A percentile compares a stretch with the other conserved stretches of the same genome.
phyloP scores from a whole-genome alignment of 2,888 invertebrate genomes.

The Erebia palarica region DNA sequence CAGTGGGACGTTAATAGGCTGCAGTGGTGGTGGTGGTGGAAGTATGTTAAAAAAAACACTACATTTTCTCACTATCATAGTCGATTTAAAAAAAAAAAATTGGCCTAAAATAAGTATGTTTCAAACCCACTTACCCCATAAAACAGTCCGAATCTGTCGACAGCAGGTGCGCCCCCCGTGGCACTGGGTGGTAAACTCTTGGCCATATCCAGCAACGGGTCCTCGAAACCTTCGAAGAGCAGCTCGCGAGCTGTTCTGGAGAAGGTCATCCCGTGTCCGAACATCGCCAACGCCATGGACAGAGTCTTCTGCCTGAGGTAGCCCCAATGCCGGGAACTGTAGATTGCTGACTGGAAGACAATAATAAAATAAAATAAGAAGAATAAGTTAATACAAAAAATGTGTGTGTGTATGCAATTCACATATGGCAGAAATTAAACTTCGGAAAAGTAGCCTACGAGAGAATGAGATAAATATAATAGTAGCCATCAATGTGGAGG shows the following conservation, averaged over 20 bases:
- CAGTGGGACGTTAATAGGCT: too few species aligned
- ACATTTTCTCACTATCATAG: too few species aligned
- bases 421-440: too few species aligned
- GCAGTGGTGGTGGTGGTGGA: too few species aligned
- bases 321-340: conserved; percentile 83
- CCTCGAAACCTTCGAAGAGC: conserved; percentile 91
- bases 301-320: conserved; percentile 81
- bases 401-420: too few species aligned
- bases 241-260: conserved; percentile 86
- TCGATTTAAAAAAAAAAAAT: too few species aligned
- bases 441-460: too few species aligned
- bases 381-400: too few species aligned
- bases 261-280: conserved; percentile 81
- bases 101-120: background rate
- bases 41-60: too few species aligned
- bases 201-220: conserved; percentile 86
- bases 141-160: conserved; percentile 94
- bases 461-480: too few species aligned
- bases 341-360: conserved; percentile 80
- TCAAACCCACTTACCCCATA: conserved; percentile 71
- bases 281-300: conserved; percentile 82
- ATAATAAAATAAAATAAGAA: too few species aligned
- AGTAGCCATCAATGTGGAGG: too few species aligned
- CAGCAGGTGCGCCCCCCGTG: conserved; percentile 82
- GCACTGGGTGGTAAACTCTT: conserved; percentile 81